Evolutionary conservation across 2,888 invertebrate genomes (phyloP), one percentile per base, ranked within the genome.

Genomic region (Matsumyia berberina): DNA sequence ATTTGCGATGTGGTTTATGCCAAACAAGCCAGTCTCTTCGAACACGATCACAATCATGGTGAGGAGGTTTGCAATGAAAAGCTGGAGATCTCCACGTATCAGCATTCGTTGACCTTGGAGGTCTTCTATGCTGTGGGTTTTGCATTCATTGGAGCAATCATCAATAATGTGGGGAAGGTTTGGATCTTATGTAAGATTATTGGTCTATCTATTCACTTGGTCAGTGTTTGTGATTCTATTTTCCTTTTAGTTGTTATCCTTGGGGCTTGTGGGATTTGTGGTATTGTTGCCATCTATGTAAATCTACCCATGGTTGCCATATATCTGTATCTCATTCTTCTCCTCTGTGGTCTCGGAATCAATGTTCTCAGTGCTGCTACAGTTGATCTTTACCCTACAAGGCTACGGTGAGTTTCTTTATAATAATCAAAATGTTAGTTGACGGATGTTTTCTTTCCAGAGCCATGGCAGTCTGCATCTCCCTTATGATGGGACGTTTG

Each of bases 401-500:
- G 89, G 57, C 87, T 90, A 55, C 89, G 91, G 91, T 90, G 87
- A 58, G 46, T 2, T 11, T 33, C 17, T 33, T 31, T 39, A 19
- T 24, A 15, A 44, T n/a, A 2, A 17, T 60, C 5, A 7, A 24
- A 42, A 2, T 9, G 8, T 42, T 12, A 9, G 46, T 15, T n/a
- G 24, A 12, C 9, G 55, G 17, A 31, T 6, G 12, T 29, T 15
- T 12, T 12, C 19, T 70, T 31, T 17, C 4, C 66, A 91, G 93
- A 87, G 93, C 92, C 15, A 93, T 93, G 93, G 93, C 93, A 17
- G 88, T 93, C 58, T 93, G 93, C 37, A 92, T 93, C 72, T 92
- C 93, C 0, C 87, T 93, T 2, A 93, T 93, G 93, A 91, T 92
- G 88, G 93, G 93, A 12, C 90, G 93, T 31, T 78, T 89, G 35